A percentile compares a stretch with the other conserved stretches of the same genome.
Conservation (phyloP, 2,797 vertebrate species). For the Urocyon cinereoargenteus region DNA sequence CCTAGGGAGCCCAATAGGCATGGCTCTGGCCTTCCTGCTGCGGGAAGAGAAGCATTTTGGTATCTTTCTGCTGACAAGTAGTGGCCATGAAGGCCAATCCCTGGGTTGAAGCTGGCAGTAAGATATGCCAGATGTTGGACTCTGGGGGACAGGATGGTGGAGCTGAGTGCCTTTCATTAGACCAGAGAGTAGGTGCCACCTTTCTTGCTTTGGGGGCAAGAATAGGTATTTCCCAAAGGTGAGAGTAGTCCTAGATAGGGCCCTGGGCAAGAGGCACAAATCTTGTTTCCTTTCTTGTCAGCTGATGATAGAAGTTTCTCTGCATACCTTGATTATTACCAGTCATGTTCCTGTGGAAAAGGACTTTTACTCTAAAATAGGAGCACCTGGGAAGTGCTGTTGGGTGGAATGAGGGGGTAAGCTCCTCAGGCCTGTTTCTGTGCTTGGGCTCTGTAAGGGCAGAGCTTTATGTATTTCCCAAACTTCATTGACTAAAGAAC, state of each 20-base stretch:
- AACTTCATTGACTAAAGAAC: background rate
- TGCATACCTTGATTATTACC: background rate
- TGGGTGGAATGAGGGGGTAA: background rate
- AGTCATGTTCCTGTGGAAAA: background rate
- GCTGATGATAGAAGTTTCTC: background rate
- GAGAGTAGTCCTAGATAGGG: background rate
- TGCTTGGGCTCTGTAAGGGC: background rate
- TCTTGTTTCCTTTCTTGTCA: background rate
- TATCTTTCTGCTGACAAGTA: background rate
- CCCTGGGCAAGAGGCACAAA: background rate
- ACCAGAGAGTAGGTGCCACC: background rate
- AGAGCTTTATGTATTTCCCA: background rate
- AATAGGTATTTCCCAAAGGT: background rate
- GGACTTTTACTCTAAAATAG: background rate
- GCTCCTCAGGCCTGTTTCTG: background rate
- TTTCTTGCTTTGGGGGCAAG: background rate
- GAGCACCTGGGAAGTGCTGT: background rate
- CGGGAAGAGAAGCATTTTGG: background rate
- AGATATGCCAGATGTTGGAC: background rate
- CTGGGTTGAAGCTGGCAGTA: background rate
- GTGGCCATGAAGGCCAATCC: background rate
- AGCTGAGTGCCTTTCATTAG: background rate
- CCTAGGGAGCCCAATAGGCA: background rate
- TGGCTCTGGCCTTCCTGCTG: background rate
- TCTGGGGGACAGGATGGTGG: background rate